phyloP scores from a whole-genome alignment of 23 tunicate genomes.

The Styela plicata region DNA sequence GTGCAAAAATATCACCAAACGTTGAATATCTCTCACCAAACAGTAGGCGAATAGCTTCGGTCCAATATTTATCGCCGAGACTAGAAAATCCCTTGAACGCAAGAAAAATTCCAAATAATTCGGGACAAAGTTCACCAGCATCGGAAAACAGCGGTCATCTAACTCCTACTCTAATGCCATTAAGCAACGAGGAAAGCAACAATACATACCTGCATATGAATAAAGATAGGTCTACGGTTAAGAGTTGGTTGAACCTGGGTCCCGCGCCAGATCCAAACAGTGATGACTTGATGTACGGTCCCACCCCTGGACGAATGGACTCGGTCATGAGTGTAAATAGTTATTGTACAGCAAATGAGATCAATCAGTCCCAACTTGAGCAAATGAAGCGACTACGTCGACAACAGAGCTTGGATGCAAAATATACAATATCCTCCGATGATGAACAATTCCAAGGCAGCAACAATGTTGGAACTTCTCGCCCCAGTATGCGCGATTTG shows the following conservation, averaged over 20 bases:
- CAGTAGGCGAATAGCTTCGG: neutral
- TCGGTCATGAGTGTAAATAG: neutral
- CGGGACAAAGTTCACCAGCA: neutral
- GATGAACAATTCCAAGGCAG: neutral
- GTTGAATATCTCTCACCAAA: neutral
- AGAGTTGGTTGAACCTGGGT: constrained; percentile 56
- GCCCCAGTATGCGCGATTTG: neutral
- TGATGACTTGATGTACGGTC: neutral
- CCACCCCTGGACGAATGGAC: neutral
- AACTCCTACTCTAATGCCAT: neutral
- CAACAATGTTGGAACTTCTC: neutral
- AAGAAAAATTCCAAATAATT: neutral
- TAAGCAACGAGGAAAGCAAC: neutral
- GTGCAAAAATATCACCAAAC: neutral
- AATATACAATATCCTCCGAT: constrained; percentile 28
- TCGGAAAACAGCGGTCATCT: neutral
- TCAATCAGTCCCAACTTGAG: neutral
- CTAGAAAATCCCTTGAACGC: neutral
- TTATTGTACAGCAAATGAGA: constrained; percentile 17
- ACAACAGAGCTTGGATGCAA: constrained; percentile 40
- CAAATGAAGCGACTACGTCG: constrained; percentile 1
- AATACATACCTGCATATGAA: neutral
- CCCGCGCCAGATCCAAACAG: constrained; percentile 37
- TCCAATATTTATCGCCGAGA: neutral
- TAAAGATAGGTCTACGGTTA: constrained; percentile 23